phyloP scores from a whole-genome alignment of 2,797 vertebrate species.

The Dallia pectoralis region DNA sequence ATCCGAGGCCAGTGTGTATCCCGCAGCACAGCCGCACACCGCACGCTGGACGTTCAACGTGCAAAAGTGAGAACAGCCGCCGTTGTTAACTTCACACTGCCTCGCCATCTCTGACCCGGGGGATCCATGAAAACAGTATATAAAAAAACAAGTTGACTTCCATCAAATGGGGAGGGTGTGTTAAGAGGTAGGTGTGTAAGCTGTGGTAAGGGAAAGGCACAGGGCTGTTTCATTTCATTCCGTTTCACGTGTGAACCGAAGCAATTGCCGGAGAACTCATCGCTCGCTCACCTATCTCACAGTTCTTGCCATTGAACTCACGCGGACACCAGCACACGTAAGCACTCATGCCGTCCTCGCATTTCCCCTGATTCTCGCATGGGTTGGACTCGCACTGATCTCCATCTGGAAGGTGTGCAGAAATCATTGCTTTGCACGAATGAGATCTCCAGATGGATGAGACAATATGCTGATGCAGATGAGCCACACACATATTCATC shows the following conservation, averaged over 20 bases:
- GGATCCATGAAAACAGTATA: background rate
- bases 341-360: slow-evolving; percentile 79
- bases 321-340: slow-evolving; percentile 85
- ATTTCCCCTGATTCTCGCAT: slow-evolving; percentile 83
- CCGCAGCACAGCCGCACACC: slow-evolving; percentile 79
- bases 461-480: background rate
- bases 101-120: slow-evolving; percentile 62
- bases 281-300: slow-evolving; percentile 86
- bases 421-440: no score
- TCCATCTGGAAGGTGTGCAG: slow-evolving; percentile 84
- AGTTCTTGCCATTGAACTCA: slow-evolving; percentile 87
- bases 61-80: slow-evolving; percentile 90
- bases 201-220: background rate
- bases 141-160: background rate
- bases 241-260: no score
- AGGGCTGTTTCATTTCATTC: no score
- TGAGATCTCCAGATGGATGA: no score
- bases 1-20: slow-evolving; percentile 78
- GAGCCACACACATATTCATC: background rate
- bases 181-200: background rate
- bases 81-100: slow-evolving; percentile 79
- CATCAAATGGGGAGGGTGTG: background rate
- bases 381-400: slow-evolving; percentile 87
- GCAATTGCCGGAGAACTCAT: background rate
- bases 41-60: slow-evolving; percentile 48